These are phyloP conservation scores for Drosophila arawakana DNA, from an alignment of 1,140 invertebrate species.

Conservation along the genomic window DNA sequence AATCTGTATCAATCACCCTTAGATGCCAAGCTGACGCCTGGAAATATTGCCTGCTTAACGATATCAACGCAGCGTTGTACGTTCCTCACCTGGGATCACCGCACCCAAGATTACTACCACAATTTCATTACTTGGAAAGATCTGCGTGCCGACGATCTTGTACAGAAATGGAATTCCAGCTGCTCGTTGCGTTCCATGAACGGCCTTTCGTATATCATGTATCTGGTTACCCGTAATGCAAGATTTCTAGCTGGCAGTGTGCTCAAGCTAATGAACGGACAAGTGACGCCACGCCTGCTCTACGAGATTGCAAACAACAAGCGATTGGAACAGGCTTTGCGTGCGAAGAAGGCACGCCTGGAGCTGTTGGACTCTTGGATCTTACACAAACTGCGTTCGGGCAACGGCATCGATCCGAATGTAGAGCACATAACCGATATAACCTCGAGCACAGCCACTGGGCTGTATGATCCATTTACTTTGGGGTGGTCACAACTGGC, in stretches of 20 bases:
- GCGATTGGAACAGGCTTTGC: slow-evolving; percentile 87
- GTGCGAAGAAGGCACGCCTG: slow-evolving; percentile 89
- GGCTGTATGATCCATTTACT: slow-evolving; percentile 96
- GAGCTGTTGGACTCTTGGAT: slow-evolving; percentile 98
- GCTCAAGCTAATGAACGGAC: slow-evolving; percentile 91
- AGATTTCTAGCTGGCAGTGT: slow-evolving; percentile 93
- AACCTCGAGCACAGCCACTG: slow-evolving; percentile 95
- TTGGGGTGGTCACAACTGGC: slow-evolving; percentile 89
- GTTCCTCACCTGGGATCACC: slow-evolving; percentile 95
- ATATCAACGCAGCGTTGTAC: slow-evolving; percentile 95
- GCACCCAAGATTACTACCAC: slow-evolving; percentile 93
- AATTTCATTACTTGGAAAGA: slow-evolving; percentile 99
- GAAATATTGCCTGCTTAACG: slow-evolving; percentile 91
- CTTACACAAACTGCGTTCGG: slow-evolving; percentile 89
- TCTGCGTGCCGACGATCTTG: slow-evolving; percentile 91
- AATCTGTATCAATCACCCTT: not conserved
- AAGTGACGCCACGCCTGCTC: slow-evolving; percentile 91
- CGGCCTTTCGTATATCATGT: slow-evolving; percentile 86
- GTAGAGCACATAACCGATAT: slow-evolving; percentile 92
- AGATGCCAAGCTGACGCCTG: slow-evolving; percentile 87
- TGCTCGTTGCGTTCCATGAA: slow-evolving; percentile 89
- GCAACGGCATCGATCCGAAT: slow-evolving; percentile 44
- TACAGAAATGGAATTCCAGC: slow-evolving; percentile 94
- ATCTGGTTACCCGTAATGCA: slow-evolving; percentile 90
- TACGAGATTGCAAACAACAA: slow-evolving; percentile 92